These are phyloP conservation scores for Acanthurus tractus DNA, from an alignment of 2,797 vertebrate species.

Conservation along the genomic window DNA sequence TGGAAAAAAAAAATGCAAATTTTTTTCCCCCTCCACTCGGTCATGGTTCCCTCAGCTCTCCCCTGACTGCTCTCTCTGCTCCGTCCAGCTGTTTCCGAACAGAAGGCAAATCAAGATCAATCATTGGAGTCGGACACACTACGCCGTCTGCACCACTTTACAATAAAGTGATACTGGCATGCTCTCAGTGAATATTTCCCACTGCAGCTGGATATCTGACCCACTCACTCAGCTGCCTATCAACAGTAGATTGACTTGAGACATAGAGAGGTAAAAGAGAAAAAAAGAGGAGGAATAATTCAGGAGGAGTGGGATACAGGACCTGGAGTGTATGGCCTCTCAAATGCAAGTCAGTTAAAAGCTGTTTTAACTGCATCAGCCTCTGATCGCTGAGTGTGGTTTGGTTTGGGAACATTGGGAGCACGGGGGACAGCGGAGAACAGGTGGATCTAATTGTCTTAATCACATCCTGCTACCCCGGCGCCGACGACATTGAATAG, in stretches of 20 bases:
- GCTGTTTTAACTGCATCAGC: conserved; percentile 5
- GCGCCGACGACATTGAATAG: conserved; percentile 38
- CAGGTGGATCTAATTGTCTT: conserved; percentile 59
- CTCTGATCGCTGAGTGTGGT: conserved; percentile 11
- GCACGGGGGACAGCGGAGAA: conserved; percentile 34
- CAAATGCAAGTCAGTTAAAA: conserved; percentile 10
- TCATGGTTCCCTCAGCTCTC: not conserved
- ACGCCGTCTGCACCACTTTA: conserved; percentile 5
- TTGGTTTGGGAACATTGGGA: conserved; percentile 13
- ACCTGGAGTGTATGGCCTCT: not conserved
- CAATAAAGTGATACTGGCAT: conserved; percentile 10
- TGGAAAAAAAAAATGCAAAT: not conserved
- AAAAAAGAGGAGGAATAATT: not conserved
- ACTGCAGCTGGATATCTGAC: conserved; percentile 16
- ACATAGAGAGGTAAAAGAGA: not conserved
- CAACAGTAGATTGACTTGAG: conserved; percentile 4
- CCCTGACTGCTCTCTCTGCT: not conserved
- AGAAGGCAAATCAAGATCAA: conserved; percentile 32
- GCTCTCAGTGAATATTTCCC: conserved; percentile 21
- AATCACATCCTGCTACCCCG: conserved; percentile 44
- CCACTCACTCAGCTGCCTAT: conserved; percentile 16
- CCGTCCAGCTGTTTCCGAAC: conserved; percentile 39
- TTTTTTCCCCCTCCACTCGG: not conserved
- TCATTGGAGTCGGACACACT: conserved; percentile 6
- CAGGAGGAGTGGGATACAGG: not conserved